These are phyloP conservation scores for Bettongia penicillata DNA, from an alignment of 2,113 vertebrate genomes.

Conservation along the genomic window DNA sequence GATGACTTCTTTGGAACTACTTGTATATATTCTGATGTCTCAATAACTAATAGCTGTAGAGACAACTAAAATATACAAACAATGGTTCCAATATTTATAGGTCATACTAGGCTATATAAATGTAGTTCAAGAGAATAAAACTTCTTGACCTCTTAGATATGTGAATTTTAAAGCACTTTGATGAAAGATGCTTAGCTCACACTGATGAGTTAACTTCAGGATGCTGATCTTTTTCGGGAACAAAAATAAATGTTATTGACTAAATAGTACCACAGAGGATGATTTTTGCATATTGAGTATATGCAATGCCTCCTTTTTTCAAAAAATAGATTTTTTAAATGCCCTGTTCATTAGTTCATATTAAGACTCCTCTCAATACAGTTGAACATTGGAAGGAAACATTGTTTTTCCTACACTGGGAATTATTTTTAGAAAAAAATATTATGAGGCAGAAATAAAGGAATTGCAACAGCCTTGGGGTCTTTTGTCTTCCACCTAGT, in stretches of 20 bases:
- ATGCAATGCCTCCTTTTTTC: not conserved
- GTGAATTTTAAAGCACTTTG: not conserved
- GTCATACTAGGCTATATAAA: not conserved
- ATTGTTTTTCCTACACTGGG: not conserved
- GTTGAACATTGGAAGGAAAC: not conserved
- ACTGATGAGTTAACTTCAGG: not conserved
- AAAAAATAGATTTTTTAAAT: not conserved
- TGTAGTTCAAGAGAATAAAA: not conserved
- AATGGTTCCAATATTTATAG: not conserved
- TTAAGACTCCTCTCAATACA: not conserved
- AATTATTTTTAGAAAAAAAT: not conserved
- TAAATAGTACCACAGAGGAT: not conserved
- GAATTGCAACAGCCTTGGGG: not conserved
- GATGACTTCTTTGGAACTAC: not conserved
- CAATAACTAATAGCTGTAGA: not conserved
- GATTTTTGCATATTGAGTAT: not conserved
- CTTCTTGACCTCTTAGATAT: not conserved
- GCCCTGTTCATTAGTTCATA: not conserved
- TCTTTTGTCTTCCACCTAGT: not conserved
- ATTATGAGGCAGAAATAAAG: not conserved
- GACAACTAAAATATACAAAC: not conserved
- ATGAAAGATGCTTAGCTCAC: not conserved
- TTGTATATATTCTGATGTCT: not conserved
- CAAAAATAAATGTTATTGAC: not conserved
- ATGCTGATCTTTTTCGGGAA: not conserved